Base-by-base conservation (phyloP, 2,113 vertebrate species). In the Syngnathus scovelli region DNA sequence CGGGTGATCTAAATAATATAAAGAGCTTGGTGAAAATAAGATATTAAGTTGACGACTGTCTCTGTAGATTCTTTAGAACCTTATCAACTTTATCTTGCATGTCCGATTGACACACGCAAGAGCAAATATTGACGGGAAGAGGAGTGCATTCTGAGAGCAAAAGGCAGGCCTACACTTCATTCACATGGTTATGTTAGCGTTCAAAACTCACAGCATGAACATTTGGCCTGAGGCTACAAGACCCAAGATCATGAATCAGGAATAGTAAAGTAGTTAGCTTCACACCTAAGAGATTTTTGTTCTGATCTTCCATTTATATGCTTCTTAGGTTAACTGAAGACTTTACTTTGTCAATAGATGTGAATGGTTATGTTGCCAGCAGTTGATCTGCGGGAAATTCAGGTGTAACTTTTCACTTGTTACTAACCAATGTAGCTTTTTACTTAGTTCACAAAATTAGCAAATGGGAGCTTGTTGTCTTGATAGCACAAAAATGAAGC, bases 101-200 rank as follows among this genome's bases (percentile, higher is more conserved):
- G n/a, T 62, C 39, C 11, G 2, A 62, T 16, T 21, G 44, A 21
- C 21, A 44, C 60, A 41, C 12, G 13, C 3, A 23, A 44, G 41
- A 44, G 61, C 41, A 62, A 62, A 62, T 62, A 62, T 62, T 62
- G 61, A 62, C 41, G 13, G 11, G 46, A 21, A 62, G 60, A 7
- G 39, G 41, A 27, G 61, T 27, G 21, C 13, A 15, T 23, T 44
- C n/a, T 27, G 21, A 44, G 21, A 62, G 61, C 61, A 27, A 43
- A 44, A 16, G 44, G n/a, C 61, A 27, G 41, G 39, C 7, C 19
- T 41, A 8, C 3, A 27, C 11, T 27, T 27, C 21, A 62, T 62
- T 44, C 21, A 23, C 3, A 36, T 58, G 55, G 33, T 38, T 23
- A 5, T 55, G 52, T 12, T 21, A 27, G 52, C n/a, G 11, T 7